Evolutionary conservation across 2,113 vertebrate species (phyloP), one percentile per base, ranked within the genome.

Genomic region (Nycticorax nycticorax): DNA sequence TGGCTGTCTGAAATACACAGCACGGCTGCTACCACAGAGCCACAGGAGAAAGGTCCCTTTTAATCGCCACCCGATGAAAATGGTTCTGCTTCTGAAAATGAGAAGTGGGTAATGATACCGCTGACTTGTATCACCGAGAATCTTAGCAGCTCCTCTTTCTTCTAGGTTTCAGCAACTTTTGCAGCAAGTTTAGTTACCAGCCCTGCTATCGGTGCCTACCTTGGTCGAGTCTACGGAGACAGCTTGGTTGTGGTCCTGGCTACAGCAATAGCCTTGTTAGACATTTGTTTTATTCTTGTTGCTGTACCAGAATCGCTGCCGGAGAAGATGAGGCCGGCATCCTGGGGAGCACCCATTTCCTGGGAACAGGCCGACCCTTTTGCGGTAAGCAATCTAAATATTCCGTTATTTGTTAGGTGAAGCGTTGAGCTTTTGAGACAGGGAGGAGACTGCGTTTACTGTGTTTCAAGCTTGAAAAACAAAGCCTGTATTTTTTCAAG

Each of bases 351-450:
- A 2, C 99, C 99, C 67, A 99, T 99, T 80, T 99, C 99, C 0
- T 99, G 99, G 99, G 99, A 99, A 45, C 99, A 99, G 96, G 99
- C 99, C 10, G 99, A 99, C 91, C 99, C 99, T 24, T 99, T 99
- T 92, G 98, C 99, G 35, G 99, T 99, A 97, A 98, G 98, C 94
- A 32, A 12, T 43, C 90, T 43, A 30, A 68, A 45, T 8, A 2
- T 43, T 43, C 41, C 41, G 6, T 43, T 43, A 43, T 43, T 43
- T 43, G 39, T 41, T 43, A 43, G 4, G 41, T 43, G 41, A 43
- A 43, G n/a, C 5, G 8, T 21, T 27, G 60, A 48, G 27, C 37
- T 94, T 84, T 48, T 26, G 47, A 53, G 53, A 19, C 8, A 4
- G 56, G n/a, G 24, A 81, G 62, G 27, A 43, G n/a, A 14, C 8